Conservation (phyloP, 2,113 vertebrate genomes). For the Pomatorhinus ruficollis region DNA sequence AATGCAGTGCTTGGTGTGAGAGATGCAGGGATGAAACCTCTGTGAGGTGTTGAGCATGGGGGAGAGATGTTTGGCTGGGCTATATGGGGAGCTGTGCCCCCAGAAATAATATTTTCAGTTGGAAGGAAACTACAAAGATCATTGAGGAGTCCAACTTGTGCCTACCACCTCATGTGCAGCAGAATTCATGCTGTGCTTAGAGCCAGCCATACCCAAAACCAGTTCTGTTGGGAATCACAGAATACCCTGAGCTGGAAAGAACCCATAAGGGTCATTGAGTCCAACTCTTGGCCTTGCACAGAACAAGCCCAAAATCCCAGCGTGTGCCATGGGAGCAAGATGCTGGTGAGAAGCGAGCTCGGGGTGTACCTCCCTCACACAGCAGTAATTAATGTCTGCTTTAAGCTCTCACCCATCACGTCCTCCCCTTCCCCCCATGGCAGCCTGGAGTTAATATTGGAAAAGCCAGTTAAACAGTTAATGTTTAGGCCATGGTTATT, state of each 20-base stretch:
- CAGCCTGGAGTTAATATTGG: conserved; percentile 56
- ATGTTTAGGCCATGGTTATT: conserved; percentile 49
- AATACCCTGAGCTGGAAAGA: background rate
- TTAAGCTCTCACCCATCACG: background rate
- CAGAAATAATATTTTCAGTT: background rate
- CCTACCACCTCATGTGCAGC: background rate
- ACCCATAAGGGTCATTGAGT: background rate
- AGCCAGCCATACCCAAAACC: background rate
- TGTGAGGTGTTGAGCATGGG: background rate
- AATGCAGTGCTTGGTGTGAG: background rate
- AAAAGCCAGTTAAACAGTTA: conserved; percentile 13
- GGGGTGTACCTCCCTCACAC: background rate
- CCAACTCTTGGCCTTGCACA: background rate
- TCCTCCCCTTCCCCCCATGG: conserved; percentile 25
- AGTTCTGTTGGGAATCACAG: background rate
- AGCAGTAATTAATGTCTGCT: background rate
- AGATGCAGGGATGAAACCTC: background rate
- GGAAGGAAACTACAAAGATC: background rate
- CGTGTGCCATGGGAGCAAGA: background rate
- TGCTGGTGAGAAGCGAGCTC: background rate
- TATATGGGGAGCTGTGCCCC: background rate
- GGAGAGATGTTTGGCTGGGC: background rate
- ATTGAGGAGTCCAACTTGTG: rapidly evolving
- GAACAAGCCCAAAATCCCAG: background rate
- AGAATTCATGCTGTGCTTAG: background rate